Conservation (phyloP, 2,797 vertebrate genomes). For the Setipinna tenuifilis region DNA sequence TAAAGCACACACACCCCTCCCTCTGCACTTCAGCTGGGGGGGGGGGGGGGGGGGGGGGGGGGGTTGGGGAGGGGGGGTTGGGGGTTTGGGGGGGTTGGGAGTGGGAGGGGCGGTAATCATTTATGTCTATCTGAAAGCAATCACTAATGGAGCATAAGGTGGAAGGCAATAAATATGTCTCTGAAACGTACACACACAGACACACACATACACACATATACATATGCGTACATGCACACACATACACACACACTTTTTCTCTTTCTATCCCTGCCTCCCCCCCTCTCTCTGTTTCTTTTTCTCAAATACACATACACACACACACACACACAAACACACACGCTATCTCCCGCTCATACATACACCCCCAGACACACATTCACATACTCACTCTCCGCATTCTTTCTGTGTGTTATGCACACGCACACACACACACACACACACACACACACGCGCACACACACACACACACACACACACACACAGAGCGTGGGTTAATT, state of each 20-base stretch:
- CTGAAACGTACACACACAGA: constrained; percentile 56
- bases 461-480: constrained; percentile 56
- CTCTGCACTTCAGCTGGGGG: constrained; percentile 36
- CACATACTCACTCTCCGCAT: background rate
- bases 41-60: background rate
- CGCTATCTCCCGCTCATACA: background rate
- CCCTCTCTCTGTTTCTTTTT: background rate
- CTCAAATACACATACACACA: background rate
- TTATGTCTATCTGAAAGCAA: constrained; percentile 80
- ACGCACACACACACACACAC: background rate
- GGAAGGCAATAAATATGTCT: constrained; percentile 85
- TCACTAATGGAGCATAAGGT: constrained; percentile 87
- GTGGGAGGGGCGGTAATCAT: constrained; percentile 72
- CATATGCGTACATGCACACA: constrained; percentile 71
- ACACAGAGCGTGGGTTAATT: constrained; percentile 85
- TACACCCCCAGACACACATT: background rate
- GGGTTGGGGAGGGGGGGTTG: background rate
- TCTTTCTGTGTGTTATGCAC: no score
- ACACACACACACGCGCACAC: constrained; percentile 19
- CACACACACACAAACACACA: background rate
- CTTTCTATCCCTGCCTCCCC: background rate
- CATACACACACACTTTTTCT: constrained; percentile 66
- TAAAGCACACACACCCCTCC: constrained; percentile 81
- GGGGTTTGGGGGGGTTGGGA: background rate
- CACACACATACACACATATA: constrained; percentile 67